Percentiles rank a stretch among this genome's conserved stretches.
Conservation (phyloP, 2,888 invertebrate genomes). For the Notodonta dromedarius region DNA sequence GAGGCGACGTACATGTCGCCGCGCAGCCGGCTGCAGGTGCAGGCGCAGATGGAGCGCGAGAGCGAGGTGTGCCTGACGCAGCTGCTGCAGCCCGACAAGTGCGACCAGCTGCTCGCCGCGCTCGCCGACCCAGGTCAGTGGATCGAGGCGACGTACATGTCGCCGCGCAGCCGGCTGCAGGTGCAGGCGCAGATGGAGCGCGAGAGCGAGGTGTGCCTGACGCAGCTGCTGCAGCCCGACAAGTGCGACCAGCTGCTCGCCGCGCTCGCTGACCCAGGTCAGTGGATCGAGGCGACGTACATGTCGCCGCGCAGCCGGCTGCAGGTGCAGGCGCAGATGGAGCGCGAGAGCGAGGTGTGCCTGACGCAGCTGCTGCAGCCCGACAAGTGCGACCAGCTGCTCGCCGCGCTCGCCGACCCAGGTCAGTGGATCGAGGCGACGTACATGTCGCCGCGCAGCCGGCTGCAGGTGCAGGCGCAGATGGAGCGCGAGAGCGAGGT, state of each 20-base stretch:
- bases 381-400: conserved; percentile 83
- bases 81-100: conserved; percentile 82
- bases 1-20: conserved; percentile 88
- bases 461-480: conserved; percentile 89
- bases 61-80: conserved; percentile 89
- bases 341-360: conserved; percentile 91
- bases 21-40: conserved; percentile 87
- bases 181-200: conserved; percentile 92
- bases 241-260: conserved; percentile 83
- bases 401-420: conserved; percentile 41
- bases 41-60: conserved; percentile 90
- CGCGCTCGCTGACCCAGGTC: conserved; percentile 20
- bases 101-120: conserved; percentile 75
- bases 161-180: conserved; percentile 85
- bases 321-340: conserved; percentile 91
- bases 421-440: conserved; percentile 88
- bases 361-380: conserved; percentile 83
- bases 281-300: conserved; percentile 90
- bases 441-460: conserved; percentile 88
- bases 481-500: conserved; percentile 93
- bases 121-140: conserved; percentile 77
- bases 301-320: conserved; percentile 86
- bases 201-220: conserved; percentile 90
- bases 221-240: conserved; percentile 76
- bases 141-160: conserved; percentile 89